phyloP scores from a whole-genome alignment of 2,888 invertebrate genomes.

The Melitaea athalia region DNA sequence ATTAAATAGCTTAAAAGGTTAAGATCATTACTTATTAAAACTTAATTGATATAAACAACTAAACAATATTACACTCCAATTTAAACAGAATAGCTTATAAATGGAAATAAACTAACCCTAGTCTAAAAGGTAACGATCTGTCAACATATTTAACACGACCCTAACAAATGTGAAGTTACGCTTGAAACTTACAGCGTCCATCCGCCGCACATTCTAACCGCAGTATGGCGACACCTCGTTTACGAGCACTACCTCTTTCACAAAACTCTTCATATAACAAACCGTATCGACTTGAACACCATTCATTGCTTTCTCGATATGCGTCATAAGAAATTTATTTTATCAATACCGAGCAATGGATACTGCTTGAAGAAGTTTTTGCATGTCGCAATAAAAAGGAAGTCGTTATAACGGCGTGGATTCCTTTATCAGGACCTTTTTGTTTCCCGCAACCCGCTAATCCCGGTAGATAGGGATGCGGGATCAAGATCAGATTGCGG shows the following conservation, averaged over 20 bases:
- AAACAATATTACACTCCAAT: not conserved
- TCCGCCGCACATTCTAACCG: conserved; percentile 50
- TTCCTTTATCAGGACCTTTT: conserved; percentile 35
- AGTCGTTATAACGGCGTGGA: conserved; percentile 15
- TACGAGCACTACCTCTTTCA: conserved; percentile 34
- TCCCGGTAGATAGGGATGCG: conserved; percentile 29
- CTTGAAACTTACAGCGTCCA: conserved; percentile 39
- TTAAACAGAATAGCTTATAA: not conserved
- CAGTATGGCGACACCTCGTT: conserved; percentile 50
- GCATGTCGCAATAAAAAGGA: not conserved
- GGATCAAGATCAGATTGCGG: conserved; percentile 31
- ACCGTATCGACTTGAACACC: not conserved
- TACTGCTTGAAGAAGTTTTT: not conserved
- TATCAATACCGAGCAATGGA: conserved; percentile 7
- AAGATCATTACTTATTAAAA: not conserved
- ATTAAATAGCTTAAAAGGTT: too few relatives aligned
- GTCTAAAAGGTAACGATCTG: conserved; percentile 30
- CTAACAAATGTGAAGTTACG: conserved; percentile 42
- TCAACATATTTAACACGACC: conserved; percentile 34
- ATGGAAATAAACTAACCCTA: conserved; percentile 13
- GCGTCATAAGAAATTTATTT: not conserved
- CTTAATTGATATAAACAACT: not conserved
- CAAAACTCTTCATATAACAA: conserved; percentile 18
- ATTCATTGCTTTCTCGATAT: conserved; percentile 13
- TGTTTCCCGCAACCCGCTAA: conserved; percentile 37